Percentiles rank a stretch among this genome's conserved stretches.
phyloP scores from a whole-genome alignment of 1,140 invertebrate species.

The Leptonema lineaticorne region DNA sequence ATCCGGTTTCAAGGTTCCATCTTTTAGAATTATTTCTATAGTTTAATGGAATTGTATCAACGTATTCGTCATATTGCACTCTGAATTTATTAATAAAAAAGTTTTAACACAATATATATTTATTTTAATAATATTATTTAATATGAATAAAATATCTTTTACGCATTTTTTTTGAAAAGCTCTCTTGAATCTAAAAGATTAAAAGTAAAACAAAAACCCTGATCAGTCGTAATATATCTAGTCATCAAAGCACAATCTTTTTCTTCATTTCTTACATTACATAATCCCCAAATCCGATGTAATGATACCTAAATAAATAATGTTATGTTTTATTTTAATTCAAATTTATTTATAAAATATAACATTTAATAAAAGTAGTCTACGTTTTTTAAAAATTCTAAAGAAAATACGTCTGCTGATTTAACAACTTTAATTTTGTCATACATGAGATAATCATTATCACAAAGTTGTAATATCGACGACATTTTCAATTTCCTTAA shows the following conservation, averaged over 20 bases:
- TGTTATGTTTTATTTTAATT: background rate
- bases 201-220: conserved; percentile 69
- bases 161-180: conserved; percentile 57
- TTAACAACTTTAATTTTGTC: too few relatives aligned
- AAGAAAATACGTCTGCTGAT: too few relatives aligned
- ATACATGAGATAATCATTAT: too few relatives aligned
- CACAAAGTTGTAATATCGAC: too few relatives aligned
- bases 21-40: background rate
- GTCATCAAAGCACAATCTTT: conserved; percentile 54
- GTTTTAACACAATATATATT: background rate
- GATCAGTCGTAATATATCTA: conserved; percentile 67
- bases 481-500: too few relatives aligned
- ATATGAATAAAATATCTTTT: conserved; percentile 7
- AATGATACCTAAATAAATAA: too few relatives aligned
- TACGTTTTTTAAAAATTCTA: too few relatives aligned
- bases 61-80: background rate
- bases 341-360: conserved; percentile 47
- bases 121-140: background rate
- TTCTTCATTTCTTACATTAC: too few relatives aligned
- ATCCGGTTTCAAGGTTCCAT: conserved; percentile 12
- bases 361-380: too few relatives aligned
- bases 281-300: too few relatives aligned
- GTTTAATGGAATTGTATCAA: background rate
- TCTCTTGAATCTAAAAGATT: conserved; percentile 62
- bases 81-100: background rate